These are phyloP conservation scores for Callinectes sapidus DNA, from an alignment of 2,888 invertebrate genomes.

Conservation along the genomic window DNA sequence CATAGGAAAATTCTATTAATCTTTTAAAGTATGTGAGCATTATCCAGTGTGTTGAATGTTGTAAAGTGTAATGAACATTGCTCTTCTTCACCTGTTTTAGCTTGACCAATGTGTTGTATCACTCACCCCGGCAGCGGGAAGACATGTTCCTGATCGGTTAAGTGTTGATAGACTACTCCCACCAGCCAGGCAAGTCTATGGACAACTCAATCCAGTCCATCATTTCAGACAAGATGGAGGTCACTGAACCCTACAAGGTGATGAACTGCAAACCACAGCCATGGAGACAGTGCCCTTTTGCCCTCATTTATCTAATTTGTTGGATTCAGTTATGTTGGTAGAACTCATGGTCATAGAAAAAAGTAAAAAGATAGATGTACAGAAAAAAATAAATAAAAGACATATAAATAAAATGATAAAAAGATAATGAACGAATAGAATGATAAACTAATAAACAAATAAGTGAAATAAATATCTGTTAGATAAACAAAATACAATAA, in stretches of 20 bases:
- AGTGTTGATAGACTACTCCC: constrained; percentile 65
- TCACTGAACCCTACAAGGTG: constrained; percentile 68
- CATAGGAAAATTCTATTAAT: too few relatives aligned
- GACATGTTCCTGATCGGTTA: constrained; percentile 67
- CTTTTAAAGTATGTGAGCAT: background rate
- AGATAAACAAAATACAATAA: too few relatives aligned
- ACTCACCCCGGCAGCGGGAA: constrained; percentile 47
- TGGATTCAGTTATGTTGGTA: too few relatives aligned
- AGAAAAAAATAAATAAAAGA: too few relatives aligned
- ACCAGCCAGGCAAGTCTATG: constrained; percentile 38
- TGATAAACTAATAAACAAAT: too few relatives aligned
- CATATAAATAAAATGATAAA: too few relatives aligned
- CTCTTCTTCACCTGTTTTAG: constrained; percentile 29
- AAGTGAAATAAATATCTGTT: too few relatives aligned
- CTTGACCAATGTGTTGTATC: constrained; percentile 57
- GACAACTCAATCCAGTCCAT: constrained; percentile 30
- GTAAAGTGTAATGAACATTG: background rate
- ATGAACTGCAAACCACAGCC: background rate
- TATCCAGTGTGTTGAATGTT: background rate
- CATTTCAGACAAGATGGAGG: background rate
- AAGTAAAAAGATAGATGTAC: too few relatives aligned
- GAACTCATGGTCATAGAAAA: too few relatives aligned
- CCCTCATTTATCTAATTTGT: too few relatives aligned
- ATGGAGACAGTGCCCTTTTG: background rate
- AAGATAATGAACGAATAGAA: too few relatives aligned